A percentile compares a stretch with the other conserved stretches of the same genome.
phyloP scores from a whole-genome alignment of 2,797 vertebrate genomes.

The Oryzias sinensis region DNA sequence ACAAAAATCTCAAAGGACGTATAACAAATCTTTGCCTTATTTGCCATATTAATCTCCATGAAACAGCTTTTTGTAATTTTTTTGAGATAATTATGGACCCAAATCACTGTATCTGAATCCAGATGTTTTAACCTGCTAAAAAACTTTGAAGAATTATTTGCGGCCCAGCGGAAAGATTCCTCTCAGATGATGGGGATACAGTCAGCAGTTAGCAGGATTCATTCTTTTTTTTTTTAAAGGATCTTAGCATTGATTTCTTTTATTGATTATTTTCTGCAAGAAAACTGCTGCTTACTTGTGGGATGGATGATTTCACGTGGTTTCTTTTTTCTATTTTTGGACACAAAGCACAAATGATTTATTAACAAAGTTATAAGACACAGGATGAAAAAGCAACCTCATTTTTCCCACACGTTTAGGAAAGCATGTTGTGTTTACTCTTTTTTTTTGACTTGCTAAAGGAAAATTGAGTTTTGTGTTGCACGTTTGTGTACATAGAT shows the following conservation, averaged over 20 bases:
- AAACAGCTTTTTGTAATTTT: no score
- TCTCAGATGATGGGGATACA: neutral
- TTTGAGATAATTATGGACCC: no score
- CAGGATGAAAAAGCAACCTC: neutral
- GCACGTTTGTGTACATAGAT: slow-evolving; percentile 8
- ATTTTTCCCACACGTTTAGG: neutral
- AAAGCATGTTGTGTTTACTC: slow-evolving; percentile 10
- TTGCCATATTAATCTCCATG: no score
- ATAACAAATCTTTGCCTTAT: no score
- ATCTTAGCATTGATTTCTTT: slow-evolving; percentile 23
- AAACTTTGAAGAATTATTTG: neutral
- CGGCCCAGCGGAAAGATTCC: neutral
- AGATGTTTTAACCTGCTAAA: no score
- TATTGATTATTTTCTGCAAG: slow-evolving; percentile 34
- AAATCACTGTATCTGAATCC: no score
- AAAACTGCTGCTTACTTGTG: slow-evolving; percentile 7
- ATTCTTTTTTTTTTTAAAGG: slow-evolving; percentile 20
- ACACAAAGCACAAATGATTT: slow-evolving; percentile 1
- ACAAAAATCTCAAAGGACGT: no score
- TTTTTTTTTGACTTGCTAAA: slow-evolving; percentile 35
- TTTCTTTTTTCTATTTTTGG: slow-evolving; percentile 14
- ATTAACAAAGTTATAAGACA: slow-evolving; percentile 16
- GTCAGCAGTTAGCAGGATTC: slow-evolving; percentile 29
- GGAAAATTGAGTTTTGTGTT: slow-evolving; percentile 35
- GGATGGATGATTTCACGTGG: slow-evolving; percentile 29